Evolutionary conservation across 1,140 invertebrate genomes (phyloP).

Genomic region (Druon quercuslanigerum): DNA sequence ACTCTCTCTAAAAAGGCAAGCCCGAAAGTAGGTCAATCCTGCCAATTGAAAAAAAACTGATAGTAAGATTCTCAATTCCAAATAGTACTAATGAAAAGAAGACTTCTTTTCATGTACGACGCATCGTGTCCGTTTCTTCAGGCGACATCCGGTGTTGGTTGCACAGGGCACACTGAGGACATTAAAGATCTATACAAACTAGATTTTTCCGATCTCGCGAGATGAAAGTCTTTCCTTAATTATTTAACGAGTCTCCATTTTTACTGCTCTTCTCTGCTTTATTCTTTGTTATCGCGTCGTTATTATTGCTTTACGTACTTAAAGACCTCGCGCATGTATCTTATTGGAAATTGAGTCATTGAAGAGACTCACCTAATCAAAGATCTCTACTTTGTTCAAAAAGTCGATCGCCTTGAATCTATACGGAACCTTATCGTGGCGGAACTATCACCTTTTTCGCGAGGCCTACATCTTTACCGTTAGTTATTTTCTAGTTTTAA

Average conservation of each 20-base stretch:
- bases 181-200: neutral
- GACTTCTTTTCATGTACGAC: neutral
- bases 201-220: neutral
- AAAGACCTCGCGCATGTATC: conserved; percentile 43
- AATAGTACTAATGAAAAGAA: neutral
- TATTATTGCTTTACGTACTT: conserved; percentile 45
- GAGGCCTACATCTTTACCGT: neutral
- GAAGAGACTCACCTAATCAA: conserved; percentile 25
- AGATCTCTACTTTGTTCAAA: conserved; percentile 39
- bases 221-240: neutral
- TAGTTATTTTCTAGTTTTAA: neutral
- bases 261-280: conserved; percentile 20
- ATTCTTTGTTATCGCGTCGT: neutral
- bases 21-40: too few relatives aligned
- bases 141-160: neutral
- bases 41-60: too few relatives aligned
- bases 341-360: conserved; percentile 40
- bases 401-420: conserved; percentile 50
- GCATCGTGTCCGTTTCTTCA: conserved; percentile 14
- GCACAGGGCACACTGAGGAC: neutral
- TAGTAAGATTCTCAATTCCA: too few relatives aligned
- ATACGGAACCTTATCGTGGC: conserved; percentile 44
- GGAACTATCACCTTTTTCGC: neutral
- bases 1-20: too few relatives aligned
- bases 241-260: neutral